Evolutionary conservation across 2,888 invertebrate genomes (phyloP), one percentile per base, ranked within the genome.

Genomic region (Sphaerolaimus hirsutus): DNA sequence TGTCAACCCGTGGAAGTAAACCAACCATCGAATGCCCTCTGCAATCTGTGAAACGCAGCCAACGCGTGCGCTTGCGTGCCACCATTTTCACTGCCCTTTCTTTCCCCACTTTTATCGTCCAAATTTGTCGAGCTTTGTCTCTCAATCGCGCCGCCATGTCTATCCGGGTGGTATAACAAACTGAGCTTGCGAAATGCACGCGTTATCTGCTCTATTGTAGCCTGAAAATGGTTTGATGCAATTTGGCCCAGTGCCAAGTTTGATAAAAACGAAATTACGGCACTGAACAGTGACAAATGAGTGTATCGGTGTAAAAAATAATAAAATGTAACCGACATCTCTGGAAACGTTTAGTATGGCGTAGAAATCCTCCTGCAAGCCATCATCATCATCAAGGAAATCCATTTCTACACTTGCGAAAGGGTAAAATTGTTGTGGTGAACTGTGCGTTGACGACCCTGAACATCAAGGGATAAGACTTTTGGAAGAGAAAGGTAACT

Each of bases 121-220:
- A n/a, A n/a, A n/a, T n/a, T n/a, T n/a, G n/a, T n/a, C n/a, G n/a
- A n/a, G n/a, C n/a, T n/a, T n/a, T n/a, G n/a, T n/a, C n/a, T n/a
- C n/a, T n/a, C n/a, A n/a, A n/a, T n/a, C 1, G 77, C 76, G 58
- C 84, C 80, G 17, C 74, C 69, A 67, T 91, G 89, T 66, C 89
- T 91, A 62, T 93, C 91, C 0, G 91, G 91, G 66, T 93, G 91
- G 61, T 84, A 91, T 55, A 83, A 75, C 53, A 78, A 75, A 55
- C 87, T 87, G 46, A 86, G 75, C 45, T 79, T 75, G 50, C 86
- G 74, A 64, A 86, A 93, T 2, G 89, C 81, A 69, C 78, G 77
- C 60, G 76, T 82, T 54, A 93, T 86, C 67, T 91, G 86, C 53
- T 87, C 86, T 44, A 71, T 68, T 38, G 79, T 72, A 12, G 91